Conservation (phyloP, 2,113 vertebrate genomes). For the Orcinus orca region DNA sequence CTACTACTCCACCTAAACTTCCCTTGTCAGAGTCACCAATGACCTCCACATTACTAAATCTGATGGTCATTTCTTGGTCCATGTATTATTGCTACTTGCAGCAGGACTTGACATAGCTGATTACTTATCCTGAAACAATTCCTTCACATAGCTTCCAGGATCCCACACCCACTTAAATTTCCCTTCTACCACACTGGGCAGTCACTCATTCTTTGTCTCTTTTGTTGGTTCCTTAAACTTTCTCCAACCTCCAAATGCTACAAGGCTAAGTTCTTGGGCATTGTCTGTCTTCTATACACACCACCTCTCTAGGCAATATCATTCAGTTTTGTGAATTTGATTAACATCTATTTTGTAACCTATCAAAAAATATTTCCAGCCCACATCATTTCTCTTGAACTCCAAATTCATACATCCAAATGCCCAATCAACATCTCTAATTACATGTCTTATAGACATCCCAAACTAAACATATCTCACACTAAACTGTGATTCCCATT, state of each 20-base stretch:
- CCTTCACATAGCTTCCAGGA: background rate
- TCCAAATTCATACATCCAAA: background rate
- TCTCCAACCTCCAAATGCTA: background rate
- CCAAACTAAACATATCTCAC: background rate
- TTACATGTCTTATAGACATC: background rate
- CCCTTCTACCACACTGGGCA: background rate
- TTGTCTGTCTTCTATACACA: background rate
- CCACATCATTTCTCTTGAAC: background rate
- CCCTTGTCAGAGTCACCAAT: background rate
- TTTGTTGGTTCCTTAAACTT: background rate
- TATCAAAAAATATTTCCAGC: background rate
- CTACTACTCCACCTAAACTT: background rate
- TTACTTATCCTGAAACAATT: background rate
- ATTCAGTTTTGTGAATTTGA: background rate
- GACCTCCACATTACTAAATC: background rate
- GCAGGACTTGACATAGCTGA: background rate
- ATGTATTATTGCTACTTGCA: background rate
- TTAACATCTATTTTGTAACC: background rate
- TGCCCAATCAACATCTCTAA: background rate
- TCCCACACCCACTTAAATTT: background rate
- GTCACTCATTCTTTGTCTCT: background rate
- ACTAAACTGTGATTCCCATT: background rate
- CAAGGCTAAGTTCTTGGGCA: background rate
- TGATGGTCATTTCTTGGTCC: background rate
- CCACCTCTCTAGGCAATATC: background rate